Conservation (phyloP, 2,888 invertebrate species). For the Thera britannica region DNA sequence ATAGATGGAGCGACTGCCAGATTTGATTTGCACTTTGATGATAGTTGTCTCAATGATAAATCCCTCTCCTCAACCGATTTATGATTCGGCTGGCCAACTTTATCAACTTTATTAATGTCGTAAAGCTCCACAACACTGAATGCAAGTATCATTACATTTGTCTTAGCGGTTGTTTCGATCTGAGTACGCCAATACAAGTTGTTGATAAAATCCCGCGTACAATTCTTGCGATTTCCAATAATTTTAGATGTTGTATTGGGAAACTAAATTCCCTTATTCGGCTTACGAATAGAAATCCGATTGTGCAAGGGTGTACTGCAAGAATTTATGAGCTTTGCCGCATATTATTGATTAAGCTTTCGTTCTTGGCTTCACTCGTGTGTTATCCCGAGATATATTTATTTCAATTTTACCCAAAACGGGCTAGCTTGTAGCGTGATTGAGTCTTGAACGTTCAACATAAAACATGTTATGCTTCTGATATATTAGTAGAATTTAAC, state of each 20-base stretch:
- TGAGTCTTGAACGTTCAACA: too few relatives aligned
- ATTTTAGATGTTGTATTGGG: conserved; percentile 39
- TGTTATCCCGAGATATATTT: too few relatives aligned
- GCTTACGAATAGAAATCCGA: conserved; percentile 36
- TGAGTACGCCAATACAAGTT: conserved; percentile 32
- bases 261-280: conserved; percentile 39
- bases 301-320: conserved; percentile 35
- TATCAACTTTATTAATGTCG: conserved; percentile 32
- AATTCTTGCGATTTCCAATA: conserved; percentile 37
- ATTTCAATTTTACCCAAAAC: too few relatives aligned
- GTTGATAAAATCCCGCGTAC: conserved; percentile 39
- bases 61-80: conserved; percentile 33
- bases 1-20: conserved; percentile 29
- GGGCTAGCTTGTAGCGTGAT: too few relatives aligned
- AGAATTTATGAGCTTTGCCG: conserved; percentile 28
- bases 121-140: conserved; percentile 30
- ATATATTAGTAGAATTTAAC: too few relatives aligned
- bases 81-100: conserved; percentile 24
- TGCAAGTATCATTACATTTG: conserved; percentile 34
- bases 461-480: too few relatives aligned
- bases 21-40: conserved; percentile 29
- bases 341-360: not conserved
- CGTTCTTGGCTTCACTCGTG: too few relatives aligned
- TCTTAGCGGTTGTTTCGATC: conserved; percentile 34
- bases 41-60: conserved; percentile 28